Evolutionary conservation across 2,797 vertebrate genomes (phyloP).

Genomic region (Argyrosomus regius): DNA sequence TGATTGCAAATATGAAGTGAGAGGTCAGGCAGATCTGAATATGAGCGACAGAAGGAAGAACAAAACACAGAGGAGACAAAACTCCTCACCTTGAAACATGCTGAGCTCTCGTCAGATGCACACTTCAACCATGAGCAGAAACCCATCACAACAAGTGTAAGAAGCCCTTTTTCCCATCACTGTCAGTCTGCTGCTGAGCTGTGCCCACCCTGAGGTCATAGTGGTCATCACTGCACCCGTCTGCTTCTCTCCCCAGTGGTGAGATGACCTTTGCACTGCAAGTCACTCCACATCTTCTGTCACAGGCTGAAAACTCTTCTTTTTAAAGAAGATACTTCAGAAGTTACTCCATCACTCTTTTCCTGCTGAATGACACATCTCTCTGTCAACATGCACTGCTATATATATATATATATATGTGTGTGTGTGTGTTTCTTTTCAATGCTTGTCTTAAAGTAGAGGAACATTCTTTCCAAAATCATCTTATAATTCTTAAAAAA

Average conservation of each 20-base stretch:
- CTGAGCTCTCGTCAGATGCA: not conserved
- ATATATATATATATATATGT: not conserved
- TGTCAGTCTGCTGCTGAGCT: conserved; percentile 34
- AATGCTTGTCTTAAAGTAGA: not conserved
- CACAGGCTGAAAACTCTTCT: conserved; percentile 9
- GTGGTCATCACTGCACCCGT: conserved; percentile 21
- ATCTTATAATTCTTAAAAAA: not conserved
- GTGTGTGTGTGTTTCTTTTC: not conserved
- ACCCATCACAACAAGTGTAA: conserved; percentile 14
- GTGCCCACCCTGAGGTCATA: conserved; percentile 42
- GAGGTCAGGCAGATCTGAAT: not conserved
- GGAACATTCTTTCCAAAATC: not conserved
- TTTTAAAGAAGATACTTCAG: not conserved
- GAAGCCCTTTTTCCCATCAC: not conserved
- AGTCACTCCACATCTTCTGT: conserved; percentile 33
- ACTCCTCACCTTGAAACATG: conserved; percentile 11
- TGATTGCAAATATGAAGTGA: not conserved
- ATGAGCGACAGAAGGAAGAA: not conserved
- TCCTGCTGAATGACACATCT: not conserved
- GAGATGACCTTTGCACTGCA: conserved; percentile 31
- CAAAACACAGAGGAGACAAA: not conserved
- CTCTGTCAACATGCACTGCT: not conserved
- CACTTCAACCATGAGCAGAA: conserved; percentile 7
- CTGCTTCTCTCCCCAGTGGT: conserved; percentile 25
- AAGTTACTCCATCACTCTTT: not conserved